Evolutionary conservation across 2,888 invertebrate genomes (phyloP).

Genomic region (Argynnis bischoffii): DNA sequence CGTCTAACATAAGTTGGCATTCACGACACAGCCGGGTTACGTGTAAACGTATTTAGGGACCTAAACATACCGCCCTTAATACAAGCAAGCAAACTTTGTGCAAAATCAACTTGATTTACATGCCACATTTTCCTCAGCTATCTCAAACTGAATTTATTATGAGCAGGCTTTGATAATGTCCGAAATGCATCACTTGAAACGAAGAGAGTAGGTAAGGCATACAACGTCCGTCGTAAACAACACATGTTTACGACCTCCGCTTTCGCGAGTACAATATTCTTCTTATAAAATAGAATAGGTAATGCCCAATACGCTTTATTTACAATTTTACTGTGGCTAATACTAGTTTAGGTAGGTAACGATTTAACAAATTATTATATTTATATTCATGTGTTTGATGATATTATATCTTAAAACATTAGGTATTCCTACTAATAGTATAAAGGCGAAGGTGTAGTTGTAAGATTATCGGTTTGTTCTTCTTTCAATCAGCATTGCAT

Average conservation of each 20-base stretch:
- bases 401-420: no score
- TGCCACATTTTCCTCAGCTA: slow-evolving; percentile 30
- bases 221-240: slow-evolving; percentile 57
- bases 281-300: slow-evolving; percentile 67
- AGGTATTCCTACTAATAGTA: no score
- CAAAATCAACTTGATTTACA: slow-evolving; percentile 30
- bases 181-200: slow-evolving; percentile 41
- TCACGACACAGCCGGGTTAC: slow-evolving; percentile 13
- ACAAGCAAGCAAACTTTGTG: slow-evolving; percentile 24
- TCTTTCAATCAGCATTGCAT: no score
- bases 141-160: slow-evolving; percentile 41
- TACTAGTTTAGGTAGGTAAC: neutral
- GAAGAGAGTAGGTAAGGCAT: slow-evolving; percentile 41
- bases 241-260: slow-evolving; percentile 62
- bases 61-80: slow-evolving; percentile 23
- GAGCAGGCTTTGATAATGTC: slow-evolving; percentile 43
- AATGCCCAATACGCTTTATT: slow-evolving; percentile 55
- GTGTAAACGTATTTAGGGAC: slow-evolving; percentile 18
- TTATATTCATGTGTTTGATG: neutral
- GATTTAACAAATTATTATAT: slow-evolving; percentile 5
- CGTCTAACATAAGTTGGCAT: slow-evolving; percentile 2
- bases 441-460: no score
- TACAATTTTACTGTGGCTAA: slow-evolving; percentile 23
- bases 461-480: no score
- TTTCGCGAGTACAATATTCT: slow-evolving; percentile 48